phyloP scores from a whole-genome alignment of 2,113 vertebrate genomes.

The Ranitomeya variabilis region DNA sequence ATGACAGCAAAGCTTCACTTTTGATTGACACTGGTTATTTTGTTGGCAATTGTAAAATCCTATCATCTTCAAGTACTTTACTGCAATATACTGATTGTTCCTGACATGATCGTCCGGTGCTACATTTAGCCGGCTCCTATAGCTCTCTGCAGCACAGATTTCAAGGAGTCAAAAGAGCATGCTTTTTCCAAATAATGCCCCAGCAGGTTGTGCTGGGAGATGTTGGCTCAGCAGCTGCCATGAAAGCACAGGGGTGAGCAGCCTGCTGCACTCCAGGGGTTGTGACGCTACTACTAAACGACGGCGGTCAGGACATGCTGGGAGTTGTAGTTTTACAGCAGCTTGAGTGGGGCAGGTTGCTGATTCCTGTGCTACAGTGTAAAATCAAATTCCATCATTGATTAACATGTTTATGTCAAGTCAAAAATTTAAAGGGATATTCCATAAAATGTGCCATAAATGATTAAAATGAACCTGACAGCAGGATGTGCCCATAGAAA shows the following conservation, averaged over 20 bases:
- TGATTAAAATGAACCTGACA: no score
- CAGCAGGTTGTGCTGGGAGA: not conserved
- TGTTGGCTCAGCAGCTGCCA: not conserved
- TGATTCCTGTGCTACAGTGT: no score
- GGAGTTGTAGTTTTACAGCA: no score
- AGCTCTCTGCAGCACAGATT: not conserved
- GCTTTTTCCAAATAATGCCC: not conserved
- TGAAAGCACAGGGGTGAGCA: not conserved
- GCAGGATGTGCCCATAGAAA: no score
- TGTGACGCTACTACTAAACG: no score
- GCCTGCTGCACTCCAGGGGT: no score
- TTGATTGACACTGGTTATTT: not conserved
- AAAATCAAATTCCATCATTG: no score
- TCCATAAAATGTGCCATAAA: no score
- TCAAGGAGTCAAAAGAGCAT: not conserved
- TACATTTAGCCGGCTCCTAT: not conserved
- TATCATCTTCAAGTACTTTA: not conserved
- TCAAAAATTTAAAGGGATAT: no score
- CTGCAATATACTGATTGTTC: not conserved
- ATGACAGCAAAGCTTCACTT: not conserved
- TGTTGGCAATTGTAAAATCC: not conserved
- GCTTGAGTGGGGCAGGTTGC: no score
- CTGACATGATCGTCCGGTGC: not conserved
- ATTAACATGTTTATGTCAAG: no score
- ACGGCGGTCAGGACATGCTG: no score